phyloP scores from a whole-genome alignment of 2,797 vertebrate genomes.

The Cirrhinus molitorella region DNA sequence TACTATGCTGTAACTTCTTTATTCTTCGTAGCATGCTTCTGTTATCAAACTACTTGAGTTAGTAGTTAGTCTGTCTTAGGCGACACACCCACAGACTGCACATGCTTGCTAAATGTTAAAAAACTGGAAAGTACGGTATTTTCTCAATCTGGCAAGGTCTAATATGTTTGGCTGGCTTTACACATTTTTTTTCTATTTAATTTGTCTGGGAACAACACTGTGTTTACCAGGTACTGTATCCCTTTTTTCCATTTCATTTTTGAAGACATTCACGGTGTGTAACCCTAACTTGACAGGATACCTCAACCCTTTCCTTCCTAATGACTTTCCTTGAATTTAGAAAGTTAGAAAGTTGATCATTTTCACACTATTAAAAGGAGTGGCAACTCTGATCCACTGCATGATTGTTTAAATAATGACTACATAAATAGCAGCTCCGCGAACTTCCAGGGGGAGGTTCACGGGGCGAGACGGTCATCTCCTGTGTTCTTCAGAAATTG shows the following conservation, averaged over 20 bases:
- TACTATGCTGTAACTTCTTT: not conserved
- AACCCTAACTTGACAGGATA: not conserved
- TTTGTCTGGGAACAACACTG: not conserved
- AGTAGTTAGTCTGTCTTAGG: not conserved
- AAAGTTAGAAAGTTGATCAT: not conserved
- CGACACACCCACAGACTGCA: not conserved
- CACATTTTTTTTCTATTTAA: not conserved
- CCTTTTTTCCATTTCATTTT: not conserved
- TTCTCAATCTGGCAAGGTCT: not conserved
- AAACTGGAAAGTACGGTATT: not conserved
- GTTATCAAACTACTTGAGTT: not conserved
- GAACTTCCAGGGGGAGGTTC: not conserved
- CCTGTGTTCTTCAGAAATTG: slow-evolving; percentile 58
- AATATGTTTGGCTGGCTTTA: not conserved
- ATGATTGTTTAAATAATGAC: slow-evolving; percentile 26
- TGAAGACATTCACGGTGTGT: not conserved
- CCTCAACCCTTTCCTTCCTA: not conserved
- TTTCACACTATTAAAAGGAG: slow-evolving; percentile 27
- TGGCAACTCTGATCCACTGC: slow-evolving; percentile 5
- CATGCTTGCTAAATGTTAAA: not conserved
- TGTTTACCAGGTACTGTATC: not conserved
- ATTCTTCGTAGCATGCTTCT: not conserved
- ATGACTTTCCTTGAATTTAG: not conserved
- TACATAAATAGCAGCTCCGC: slow-evolving; percentile 34
- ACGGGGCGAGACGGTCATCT: slow-evolving; percentile 37